These are phyloP conservation scores for Helogale parvula DNA, from an alignment of 2,113 vertebrate genomes.

Conservation along the genomic window DNA sequence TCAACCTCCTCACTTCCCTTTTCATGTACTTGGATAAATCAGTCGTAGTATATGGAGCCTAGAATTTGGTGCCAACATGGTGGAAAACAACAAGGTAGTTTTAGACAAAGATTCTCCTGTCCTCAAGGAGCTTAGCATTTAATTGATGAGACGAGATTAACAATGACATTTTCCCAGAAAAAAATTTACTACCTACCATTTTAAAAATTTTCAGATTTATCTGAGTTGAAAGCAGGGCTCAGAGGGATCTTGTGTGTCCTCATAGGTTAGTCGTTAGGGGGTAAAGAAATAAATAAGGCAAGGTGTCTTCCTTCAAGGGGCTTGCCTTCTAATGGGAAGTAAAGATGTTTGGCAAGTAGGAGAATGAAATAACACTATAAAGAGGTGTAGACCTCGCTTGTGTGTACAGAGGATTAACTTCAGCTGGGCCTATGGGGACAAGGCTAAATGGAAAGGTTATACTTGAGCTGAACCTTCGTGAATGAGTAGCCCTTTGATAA, in stretches of 20 bases:
- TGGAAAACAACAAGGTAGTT: neutral
- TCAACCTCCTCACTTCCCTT: conserved; percentile 27
- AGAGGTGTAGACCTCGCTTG: neutral
- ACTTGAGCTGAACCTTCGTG: neutral
- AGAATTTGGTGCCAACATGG: neutral
- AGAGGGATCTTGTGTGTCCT: neutral
- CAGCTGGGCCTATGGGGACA: neutral
- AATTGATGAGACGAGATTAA: neutral
- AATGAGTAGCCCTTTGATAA: neutral
- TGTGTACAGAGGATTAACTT: neutral
- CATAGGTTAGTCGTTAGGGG: neutral
- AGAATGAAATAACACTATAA: neutral
- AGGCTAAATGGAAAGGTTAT: neutral
- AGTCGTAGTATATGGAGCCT: neutral
- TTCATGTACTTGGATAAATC: neutral
- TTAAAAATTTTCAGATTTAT: neutral
- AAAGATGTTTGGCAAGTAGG: neutral
- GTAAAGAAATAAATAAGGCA: neutral
- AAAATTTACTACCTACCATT: neutral
- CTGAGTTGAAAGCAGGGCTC: neutral
- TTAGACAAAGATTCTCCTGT: neutral
- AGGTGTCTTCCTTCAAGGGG: neutral
- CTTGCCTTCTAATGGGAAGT: conserved; percentile 12
- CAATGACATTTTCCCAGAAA: neutral
- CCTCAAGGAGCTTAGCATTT: neutral